These are phyloP conservation scores for Oscheius sp. DNA, from an alignment of 2,888 invertebrate genomes.

Conservation along the genomic window DNA sequence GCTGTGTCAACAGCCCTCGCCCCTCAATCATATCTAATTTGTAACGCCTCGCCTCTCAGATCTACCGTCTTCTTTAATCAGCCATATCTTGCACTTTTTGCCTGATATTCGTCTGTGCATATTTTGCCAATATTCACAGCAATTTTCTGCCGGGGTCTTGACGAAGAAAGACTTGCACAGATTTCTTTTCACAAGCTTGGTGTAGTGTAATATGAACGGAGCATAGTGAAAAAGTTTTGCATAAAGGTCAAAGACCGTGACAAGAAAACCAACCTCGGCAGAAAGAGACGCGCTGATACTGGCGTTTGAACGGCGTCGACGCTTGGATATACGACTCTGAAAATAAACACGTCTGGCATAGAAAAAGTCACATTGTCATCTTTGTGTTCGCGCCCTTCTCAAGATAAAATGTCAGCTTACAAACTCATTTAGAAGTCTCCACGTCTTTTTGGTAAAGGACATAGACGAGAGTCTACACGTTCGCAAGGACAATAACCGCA, in stretches of 20 bases:
- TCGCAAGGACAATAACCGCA: slow-evolving; percentile 21
- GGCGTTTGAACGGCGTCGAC: slow-evolving; percentile 30
- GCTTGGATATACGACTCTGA: slow-evolving; percentile 35
- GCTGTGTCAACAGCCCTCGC: slow-evolving; percentile 39
- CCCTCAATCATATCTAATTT: slow-evolving; percentile 41
- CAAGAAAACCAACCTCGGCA: slow-evolving; percentile 27
- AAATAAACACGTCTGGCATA: slow-evolving; percentile 18
- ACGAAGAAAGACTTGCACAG: not conserved
- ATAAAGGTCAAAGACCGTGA: not conserved
- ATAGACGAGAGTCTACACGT: not conserved
- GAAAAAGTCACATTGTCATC: slow-evolving; percentile 15
- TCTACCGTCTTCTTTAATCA: not conserved
- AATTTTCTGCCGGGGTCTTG: slow-evolving; percentile 18
- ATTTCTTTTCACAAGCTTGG: not conserved
- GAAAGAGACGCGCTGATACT: slow-evolving; percentile 24
- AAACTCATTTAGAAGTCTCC: slow-evolving; percentile 13
- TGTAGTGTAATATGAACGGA: not conserved
- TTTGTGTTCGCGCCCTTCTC: slow-evolving; percentile 3
- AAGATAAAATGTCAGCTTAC: not conserved
- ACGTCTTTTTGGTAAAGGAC: slow-evolving; percentile 21
- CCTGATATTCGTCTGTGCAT: not conserved
- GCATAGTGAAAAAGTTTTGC: not conserved
- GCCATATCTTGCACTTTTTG: slow-evolving; percentile 6
- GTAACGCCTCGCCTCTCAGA: slow-evolving; percentile 14
- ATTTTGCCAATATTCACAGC: slow-evolving; percentile 1